Evolutionary conservation across 2,113 vertebrate species (phyloP).

Genomic region (Parotia lawesii): DNA sequence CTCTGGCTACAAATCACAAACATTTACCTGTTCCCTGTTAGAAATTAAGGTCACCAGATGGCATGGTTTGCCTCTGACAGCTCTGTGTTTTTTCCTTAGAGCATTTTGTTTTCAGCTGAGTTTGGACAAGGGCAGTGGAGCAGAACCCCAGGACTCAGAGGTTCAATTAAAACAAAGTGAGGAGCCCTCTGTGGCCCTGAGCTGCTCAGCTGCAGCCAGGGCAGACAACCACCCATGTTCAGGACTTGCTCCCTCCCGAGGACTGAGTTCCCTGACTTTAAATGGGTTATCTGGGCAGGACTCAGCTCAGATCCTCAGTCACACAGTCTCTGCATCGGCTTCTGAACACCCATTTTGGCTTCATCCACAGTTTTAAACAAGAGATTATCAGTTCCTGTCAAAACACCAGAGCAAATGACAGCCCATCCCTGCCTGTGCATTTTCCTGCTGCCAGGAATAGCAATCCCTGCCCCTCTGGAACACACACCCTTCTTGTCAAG

Average conservation of each 20-base stretch:
- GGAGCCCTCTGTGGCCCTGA: background rate
- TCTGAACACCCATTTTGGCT: background rate
- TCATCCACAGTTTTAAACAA: background rate
- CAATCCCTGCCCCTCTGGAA: background rate
- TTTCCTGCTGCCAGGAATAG: background rate
- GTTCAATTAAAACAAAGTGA: fast-evolving
- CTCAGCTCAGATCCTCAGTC: background rate
- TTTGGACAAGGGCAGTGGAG: background rate
- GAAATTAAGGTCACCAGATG: constrained; percentile 77
- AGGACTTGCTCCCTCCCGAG: fast-evolving
- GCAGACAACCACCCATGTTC: fast-evolving
- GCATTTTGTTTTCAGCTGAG: background rate
- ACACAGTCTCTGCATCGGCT: fast-evolving
- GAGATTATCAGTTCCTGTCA: background rate
- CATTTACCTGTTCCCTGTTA: background rate
- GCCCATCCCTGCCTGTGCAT: background rate
- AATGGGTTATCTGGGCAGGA: background rate
- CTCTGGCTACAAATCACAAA: constrained; percentile 21
- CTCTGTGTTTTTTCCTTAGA: background rate
- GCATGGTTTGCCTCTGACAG: background rate
- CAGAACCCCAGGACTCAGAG: background rate
- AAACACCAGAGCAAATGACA: background rate
- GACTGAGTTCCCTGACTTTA: background rate
- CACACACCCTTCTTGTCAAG: background rate
- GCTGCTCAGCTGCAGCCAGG: background rate